Percentiles rank a stretch among this genome's conserved stretches.
phyloP scores from a whole-genome alignment of 2,113 vertebrate species.

The Protobothrops mucrosquamatus region DNA sequence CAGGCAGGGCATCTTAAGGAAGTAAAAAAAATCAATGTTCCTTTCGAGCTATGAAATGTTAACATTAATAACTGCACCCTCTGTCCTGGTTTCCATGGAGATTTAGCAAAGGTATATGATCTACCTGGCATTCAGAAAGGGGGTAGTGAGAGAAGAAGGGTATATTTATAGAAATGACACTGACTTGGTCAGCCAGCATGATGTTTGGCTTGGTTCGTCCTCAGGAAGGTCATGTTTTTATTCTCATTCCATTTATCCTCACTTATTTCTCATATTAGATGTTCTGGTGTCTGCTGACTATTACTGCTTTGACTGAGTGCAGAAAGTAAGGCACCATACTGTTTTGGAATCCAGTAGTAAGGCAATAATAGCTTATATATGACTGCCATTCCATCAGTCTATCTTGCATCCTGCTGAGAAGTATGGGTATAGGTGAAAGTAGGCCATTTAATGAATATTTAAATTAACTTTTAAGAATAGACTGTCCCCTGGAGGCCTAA shows the following conservation, averaged over 20 bases:
- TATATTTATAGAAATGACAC: constrained; percentile 11
- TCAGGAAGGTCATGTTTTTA: constrained; percentile 17
- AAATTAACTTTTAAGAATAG: constrained; percentile 37
- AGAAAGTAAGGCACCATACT: constrained; percentile 21
- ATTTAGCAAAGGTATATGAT: neutral
- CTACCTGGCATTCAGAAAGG: constrained; percentile 2
- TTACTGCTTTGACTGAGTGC: neutral
- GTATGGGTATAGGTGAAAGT: neutral
- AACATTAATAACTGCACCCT: neutral
- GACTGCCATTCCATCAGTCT: constrained; percentile 9
- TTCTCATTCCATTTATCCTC: constrained; percentile 13
- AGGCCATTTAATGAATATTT: constrained; percentile 28
- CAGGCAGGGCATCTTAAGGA: neutral
- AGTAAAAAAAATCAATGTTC: neutral
- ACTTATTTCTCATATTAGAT: neutral
- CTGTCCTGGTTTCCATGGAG: constrained; percentile 17
- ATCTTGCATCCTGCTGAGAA: neutral
- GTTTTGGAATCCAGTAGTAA: constrained; percentile 26
- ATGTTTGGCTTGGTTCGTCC: neutral
- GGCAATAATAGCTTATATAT: constrained; percentile 33
- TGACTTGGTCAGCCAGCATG: neutral
- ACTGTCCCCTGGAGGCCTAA: constrained; percentile 19
- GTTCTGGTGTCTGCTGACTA: constrained; percentile 1
- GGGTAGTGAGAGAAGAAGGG: neutral
- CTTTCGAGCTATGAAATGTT: neutral